Evolutionary conservation across 64 coral and sea anemone species (phyloP).

Genomic region (Montipora cactus): DNA sequence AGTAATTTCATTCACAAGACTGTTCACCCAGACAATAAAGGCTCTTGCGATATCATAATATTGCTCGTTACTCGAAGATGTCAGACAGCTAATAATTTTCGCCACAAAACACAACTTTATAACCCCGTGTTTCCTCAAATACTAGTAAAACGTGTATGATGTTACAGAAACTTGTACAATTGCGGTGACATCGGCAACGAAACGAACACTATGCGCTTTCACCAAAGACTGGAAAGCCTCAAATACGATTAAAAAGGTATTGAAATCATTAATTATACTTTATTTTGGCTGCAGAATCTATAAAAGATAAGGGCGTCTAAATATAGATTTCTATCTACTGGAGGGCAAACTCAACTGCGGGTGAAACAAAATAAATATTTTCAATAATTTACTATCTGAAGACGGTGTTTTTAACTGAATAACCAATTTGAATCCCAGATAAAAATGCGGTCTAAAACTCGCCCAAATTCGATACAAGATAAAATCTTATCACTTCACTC

Average conservation of each 20-base stretch:
- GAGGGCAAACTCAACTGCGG: not conserved
- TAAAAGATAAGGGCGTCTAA: not conserved
- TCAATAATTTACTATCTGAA: not conserved
- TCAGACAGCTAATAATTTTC: not conserved
- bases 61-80: not conserved
- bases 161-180: not conserved
- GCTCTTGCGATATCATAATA: not conserved
- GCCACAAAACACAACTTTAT: not conserved
- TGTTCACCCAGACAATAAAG: not conserved
- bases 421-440: not conserved
- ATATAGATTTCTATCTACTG: constrained; percentile 2
- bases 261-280: not conserved
- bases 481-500: not conserved
- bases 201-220: not conserved
- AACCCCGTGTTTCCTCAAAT: not conserved
- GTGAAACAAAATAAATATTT: constrained; percentile 8
- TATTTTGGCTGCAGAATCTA: not conserved
- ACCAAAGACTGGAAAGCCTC: not conserved
- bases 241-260: not conserved
- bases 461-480: not conserved
- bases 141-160: not conserved
- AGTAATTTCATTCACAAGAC: not conserved
- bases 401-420: constrained; percentile 6
- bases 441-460: not conserved
- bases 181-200: too few species aligned